A percentile compares a stretch with the other conserved stretches of the same genome.
Evolutionary conservation across 1,140 invertebrate species (phyloP).

Genomic region (Bemisia tabaci): DNA sequence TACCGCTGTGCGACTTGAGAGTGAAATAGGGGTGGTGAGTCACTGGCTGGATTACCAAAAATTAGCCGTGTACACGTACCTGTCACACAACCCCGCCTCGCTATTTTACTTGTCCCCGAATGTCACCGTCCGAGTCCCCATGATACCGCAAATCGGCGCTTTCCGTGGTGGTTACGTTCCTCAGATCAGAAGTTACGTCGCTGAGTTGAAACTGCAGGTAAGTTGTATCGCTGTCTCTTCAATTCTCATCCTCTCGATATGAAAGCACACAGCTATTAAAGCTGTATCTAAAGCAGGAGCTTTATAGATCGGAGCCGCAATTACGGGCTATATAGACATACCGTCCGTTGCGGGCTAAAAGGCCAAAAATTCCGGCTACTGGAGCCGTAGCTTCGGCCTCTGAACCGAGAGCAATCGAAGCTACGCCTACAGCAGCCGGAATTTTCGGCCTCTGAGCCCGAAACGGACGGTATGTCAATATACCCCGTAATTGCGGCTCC

Average conservation of each 20-base stretch:
- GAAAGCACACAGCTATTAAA: background rate
- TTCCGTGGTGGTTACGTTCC: slow-evolving; percentile 22
- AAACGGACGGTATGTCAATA: too few relatives aligned
- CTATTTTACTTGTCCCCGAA: slow-evolving; percentile 19
- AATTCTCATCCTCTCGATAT: background rate
- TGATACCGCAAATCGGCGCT: slow-evolving; percentile 26
- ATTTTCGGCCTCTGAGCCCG: too few relatives aligned
- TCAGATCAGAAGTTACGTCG: slow-evolving; percentile 20
- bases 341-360: too few relatives aligned
- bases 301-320: too few relatives aligned
- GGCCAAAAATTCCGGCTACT: too few relatives aligned
- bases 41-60: slow-evolving; percentile 28
- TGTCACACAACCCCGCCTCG: slow-evolving; percentile 22
- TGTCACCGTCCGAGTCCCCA: slow-evolving; percentile 22
- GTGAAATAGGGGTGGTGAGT: slow-evolving; percentile 26
- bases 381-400: too few relatives aligned
- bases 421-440: too few relatives aligned
- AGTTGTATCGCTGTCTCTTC: background rate
- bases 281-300: too few relatives aligned
- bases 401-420: too few relatives aligned
- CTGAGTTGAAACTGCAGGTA: slow-evolving; percentile 25
- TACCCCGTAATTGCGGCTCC: too few relatives aligned
- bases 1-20: slow-evolving; percentile 22
- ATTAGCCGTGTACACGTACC: slow-evolving; percentile 25
- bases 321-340: too few relatives aligned